phyloP scores from a whole-genome alignment of 1,140 invertebrate genomes.

The Bombus balteatus region DNA sequence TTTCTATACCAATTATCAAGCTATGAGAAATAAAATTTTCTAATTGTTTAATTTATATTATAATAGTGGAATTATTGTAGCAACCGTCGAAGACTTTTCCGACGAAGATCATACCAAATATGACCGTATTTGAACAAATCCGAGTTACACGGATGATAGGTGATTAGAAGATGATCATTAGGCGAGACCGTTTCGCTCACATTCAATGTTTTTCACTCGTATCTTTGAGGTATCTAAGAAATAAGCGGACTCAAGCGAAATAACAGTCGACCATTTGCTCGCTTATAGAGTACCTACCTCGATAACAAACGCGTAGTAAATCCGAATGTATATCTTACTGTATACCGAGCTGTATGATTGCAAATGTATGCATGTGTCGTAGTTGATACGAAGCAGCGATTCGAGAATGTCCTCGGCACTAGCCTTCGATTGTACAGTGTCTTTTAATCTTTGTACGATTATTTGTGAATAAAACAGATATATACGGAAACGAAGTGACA shows the following conservation, averaged over 20 bases:
- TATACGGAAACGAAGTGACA: neutral
- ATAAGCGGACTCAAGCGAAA: too few relatives aligned
- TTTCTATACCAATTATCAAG: too few relatives aligned
- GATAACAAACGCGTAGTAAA: too few relatives aligned
- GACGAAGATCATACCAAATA: neutral
- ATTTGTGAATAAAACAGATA: neutral
- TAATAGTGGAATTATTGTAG: neutral
- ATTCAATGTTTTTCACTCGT: neutral
- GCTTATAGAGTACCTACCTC: too few relatives aligned
- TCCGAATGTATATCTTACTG: neutral
- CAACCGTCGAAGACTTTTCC: neutral
- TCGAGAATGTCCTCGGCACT: neutral
- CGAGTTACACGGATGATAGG: too few relatives aligned
- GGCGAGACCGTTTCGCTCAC: neutral
- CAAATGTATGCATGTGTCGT: neutral
- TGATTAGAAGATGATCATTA: neutral
- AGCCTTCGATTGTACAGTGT: neutral
- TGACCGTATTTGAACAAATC: neutral
- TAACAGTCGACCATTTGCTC: too few relatives aligned
- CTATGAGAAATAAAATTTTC: neutral
- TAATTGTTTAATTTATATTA: neutral
- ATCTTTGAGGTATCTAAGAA: neutral
- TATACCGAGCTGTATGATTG: neutral
- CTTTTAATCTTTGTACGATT: neutral
- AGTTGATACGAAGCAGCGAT: neutral